A percentile compares a stretch with the other conserved stretches of the same genome.
These are phyloP conservation scores for Zingel zingel DNA, from an alignment of 2,113 vertebrate species.

Conservation along the genomic window DNA sequence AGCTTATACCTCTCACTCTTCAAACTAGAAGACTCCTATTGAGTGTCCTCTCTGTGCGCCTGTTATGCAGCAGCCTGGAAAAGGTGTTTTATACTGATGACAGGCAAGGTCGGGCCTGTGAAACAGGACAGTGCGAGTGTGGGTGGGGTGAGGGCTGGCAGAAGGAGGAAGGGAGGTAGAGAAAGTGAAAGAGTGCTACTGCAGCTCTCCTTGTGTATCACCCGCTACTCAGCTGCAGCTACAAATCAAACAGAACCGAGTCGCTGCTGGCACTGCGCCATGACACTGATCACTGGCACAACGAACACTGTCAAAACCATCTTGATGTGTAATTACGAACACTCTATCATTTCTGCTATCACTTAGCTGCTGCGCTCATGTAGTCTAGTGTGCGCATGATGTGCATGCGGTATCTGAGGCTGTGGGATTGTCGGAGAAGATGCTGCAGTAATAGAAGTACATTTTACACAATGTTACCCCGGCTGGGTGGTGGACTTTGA, in stretches of 20 bases:
- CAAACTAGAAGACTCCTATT: constrained; percentile 24
- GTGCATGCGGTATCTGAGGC: constrained; percentile 15
- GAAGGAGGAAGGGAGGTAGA: constrained; percentile 18
- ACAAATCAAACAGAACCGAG: constrained; percentile 79
- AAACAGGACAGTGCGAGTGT: constrained; percentile 57
- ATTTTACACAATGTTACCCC: constrained; percentile 34
- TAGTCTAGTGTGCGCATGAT: constrained; percentile 17
- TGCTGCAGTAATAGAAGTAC: constrained; percentile 32
- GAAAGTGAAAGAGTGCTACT: constrained; percentile 45
- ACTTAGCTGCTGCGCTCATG: constrained; percentile 48
- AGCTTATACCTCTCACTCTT: neutral
- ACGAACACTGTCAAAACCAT: constrained; percentile 79
- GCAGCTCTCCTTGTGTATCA: constrained; percentile 55
- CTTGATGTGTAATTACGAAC: constrained; percentile 81
- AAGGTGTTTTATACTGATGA: constrained; percentile 72
- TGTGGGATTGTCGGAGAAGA: constrained; percentile 9
- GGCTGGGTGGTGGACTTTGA: constrained; percentile 34
- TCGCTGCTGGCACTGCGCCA: constrained; percentile 73
- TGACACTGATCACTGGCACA: constrained; percentile 76
- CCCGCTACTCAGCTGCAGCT: constrained; percentile 73
- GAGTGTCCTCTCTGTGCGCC: constrained; percentile 27
- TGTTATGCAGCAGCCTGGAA: constrained; percentile 59
- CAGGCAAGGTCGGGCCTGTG: constrained; percentile 66
- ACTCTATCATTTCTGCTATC: constrained; percentile 75
- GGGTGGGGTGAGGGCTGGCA: neutral